Percentiles rank a stretch among this genome's conserved stretches.
Evolutionary conservation across 2,888 invertebrate genomes (phyloP).

Genomic region (Conchocele bisecta): DNA sequence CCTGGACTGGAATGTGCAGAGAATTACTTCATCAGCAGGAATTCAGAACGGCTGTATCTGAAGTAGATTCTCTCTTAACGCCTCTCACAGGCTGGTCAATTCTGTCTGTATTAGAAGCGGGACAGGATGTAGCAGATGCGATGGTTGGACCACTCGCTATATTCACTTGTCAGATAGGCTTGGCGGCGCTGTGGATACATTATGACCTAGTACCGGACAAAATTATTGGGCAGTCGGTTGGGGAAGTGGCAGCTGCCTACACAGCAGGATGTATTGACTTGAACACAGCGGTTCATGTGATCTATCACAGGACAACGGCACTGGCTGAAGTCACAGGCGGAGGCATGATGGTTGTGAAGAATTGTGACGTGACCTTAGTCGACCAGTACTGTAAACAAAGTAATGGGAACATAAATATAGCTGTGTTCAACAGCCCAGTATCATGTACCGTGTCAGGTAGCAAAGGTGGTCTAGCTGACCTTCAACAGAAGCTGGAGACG

Average conservation of each 20-base stretch:
- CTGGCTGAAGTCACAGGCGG: conserved; percentile 61
- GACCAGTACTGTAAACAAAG: conserved; percentile 12
- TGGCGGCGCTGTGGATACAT: conserved; percentile 56
- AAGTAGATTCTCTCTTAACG: not conserved
- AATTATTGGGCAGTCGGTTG: conserved; percentile 72
- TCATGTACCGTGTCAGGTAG: conserved; percentile 43
- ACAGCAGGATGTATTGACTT: conserved; percentile 54
- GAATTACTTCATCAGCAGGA: not conserved
- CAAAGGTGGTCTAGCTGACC: not conserved
- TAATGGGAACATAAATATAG: conserved; percentile 18
- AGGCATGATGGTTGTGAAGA: conserved; percentile 63
- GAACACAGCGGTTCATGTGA: conserved; percentile 64
- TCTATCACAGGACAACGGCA: conserved; percentile 62
- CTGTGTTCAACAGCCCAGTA: conserved; percentile 35
- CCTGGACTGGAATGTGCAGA: not conserved
- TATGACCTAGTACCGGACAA: conserved; percentile 59
- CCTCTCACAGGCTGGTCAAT: not conserved
- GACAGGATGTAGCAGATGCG: conserved; percentile 40
- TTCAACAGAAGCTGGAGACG: not conserved
- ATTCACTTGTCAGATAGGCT: conserved; percentile 68
- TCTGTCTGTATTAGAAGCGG: not conserved
- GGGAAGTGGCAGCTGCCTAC: conserved; percentile 71
- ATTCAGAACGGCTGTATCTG: not conserved
- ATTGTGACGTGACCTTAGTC: conserved; percentile 27
- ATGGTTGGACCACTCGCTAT: conserved; percentile 64